Evolutionary conservation across 2,113 vertebrate genomes (phyloP), one percentile per base, ranked within the genome.

Genomic region (Trochalopteron elliotii): DNA sequence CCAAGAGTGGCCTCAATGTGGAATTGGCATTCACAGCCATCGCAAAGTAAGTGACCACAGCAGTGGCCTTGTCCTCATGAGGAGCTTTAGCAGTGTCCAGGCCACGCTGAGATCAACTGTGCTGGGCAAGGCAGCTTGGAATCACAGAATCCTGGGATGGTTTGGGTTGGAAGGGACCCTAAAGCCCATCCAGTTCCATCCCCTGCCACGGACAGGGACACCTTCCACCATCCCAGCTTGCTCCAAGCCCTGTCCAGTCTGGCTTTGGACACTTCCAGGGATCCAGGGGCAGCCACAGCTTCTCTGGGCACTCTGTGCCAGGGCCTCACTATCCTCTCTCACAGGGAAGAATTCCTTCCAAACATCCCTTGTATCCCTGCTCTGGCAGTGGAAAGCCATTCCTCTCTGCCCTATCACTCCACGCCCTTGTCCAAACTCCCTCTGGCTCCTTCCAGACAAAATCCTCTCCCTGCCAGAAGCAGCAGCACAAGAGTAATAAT

Each of bases 1-100:
- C 99, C 72, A 99, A 98, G 96, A 98, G 97, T 0, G 99, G 99
- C 74, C 98, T 99, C 88, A 99, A 99, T 0, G 98, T 99, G 28
- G 99, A 99, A 50, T 90, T 99, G 93, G 99, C 99, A 0, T 99
- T 99, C 97, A 99, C 96, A 16, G 99, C 99, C 90, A 98, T 99
- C 7, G 99, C 99, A 17, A 99, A 99, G 99, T 99, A 93, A 99
- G 99, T 97, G 35, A 40, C 16, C 8, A 52, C 22, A 49, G 70
- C 11, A 42, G 35, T 0, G 3, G 44, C 70, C 3, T 10, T 15
- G 47, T 44, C 25, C 2, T 44, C 17, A 6, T 0, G 21, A 16
- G 33, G 35, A n/a, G 60, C 57, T 76, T 63, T 35, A 77, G 24
- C 64, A 35, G 27, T 7, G 1, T 4, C 10, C 8, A 21, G 44